These are phyloP conservation scores for Ciconia nigra DNA, from an alignment of 2,797 vertebrate species.

Conservation along the genomic window DNA sequence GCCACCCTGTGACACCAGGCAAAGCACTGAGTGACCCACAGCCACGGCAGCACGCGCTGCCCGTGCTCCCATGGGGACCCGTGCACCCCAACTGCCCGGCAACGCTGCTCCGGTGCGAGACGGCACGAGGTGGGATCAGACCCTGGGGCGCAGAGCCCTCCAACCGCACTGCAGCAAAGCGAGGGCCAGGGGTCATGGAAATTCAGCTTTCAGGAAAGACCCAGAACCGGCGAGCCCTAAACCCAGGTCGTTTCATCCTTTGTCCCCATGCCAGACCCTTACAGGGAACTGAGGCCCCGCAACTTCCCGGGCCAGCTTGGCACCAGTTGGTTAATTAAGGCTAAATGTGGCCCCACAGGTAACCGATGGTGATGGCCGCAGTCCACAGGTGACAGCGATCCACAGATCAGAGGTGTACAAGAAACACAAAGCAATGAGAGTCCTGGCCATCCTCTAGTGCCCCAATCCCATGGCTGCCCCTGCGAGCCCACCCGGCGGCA, in stretches of 20 bases:
- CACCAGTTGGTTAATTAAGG: background rate
- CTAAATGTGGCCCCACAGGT: accelerated
- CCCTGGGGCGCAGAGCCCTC: accelerated
- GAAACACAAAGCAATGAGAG: background rate
- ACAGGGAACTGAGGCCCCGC: background rate
- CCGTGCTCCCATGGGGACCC: accelerated
- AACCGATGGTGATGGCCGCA: accelerated
- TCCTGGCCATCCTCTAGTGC: background rate
- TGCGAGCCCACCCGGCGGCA: background rate
- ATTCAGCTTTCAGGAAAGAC: background rate
- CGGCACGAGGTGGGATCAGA: accelerated
- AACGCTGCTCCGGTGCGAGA: accelerated
- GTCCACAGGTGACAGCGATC: background rate
- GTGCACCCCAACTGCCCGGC: accelerated
- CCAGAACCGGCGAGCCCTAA: background rate
- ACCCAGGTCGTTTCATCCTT: background rate
- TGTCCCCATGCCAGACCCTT: background rate
- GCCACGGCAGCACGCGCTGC: accelerated
- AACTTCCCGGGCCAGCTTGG: accelerated
- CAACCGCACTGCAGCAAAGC: accelerated
- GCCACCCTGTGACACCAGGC: background rate
- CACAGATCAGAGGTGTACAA: accelerated
- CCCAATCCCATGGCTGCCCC: accelerated
- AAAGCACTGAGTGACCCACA: background rate
- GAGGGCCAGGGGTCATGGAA: background rate